These are phyloP conservation scores for Xanthostigma xanthostigma DNA, from an alignment of 2,888 invertebrate genomes.

Conservation along the genomic window DNA sequence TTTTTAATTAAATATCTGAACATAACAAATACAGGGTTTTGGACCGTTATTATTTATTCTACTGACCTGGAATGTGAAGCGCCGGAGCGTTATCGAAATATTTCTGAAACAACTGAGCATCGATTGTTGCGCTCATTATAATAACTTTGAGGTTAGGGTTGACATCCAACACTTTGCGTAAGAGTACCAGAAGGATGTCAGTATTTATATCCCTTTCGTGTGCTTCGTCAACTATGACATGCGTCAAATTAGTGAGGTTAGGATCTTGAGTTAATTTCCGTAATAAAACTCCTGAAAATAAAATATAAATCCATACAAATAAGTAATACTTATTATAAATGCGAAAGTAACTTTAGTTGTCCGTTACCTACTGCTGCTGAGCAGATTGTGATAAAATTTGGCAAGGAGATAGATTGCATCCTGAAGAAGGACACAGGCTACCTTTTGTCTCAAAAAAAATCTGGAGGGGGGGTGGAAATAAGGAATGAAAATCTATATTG, in stretches of 20 bases:
- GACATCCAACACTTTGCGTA: slow-evolving; percentile 35
- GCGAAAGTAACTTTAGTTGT: slow-evolving; percentile 10
- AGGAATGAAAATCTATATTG: too few relatives aligned
- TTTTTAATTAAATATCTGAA: slow-evolving; percentile 23
- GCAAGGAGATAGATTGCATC: too few relatives aligned
- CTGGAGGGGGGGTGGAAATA: too few relatives aligned
- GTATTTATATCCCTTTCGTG: slow-evolving; percentile 57
- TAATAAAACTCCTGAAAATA: slow-evolving; percentile 18
- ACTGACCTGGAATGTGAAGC: slow-evolving; percentile 24
- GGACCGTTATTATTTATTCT: neutral
- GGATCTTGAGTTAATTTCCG: slow-evolving; percentile 29
- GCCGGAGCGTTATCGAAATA: slow-evolving; percentile 30
- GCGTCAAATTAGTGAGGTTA: slow-evolving; percentile 38
- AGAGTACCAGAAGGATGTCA: slow-evolving; percentile 44
- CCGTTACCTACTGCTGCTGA: too few relatives aligned
- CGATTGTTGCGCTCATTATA: slow-evolving; percentile 61
- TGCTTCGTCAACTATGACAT: slow-evolving; percentile 58
- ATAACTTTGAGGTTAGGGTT: slow-evolving; percentile 43
- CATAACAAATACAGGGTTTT: neutral
- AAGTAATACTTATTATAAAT: neutral
- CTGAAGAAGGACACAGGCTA: too few relatives aligned
- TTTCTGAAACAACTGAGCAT: slow-evolving; percentile 41
- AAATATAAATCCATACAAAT: neutral
- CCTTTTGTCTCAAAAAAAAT: too few relatives aligned
- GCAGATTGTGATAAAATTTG: too few relatives aligned